A percentile compares a stretch with the other conserved stretches of the same genome.
Conservation (phyloP, 2,888 invertebrate genomes). For the Pseudeuparius sepicola region DNA sequence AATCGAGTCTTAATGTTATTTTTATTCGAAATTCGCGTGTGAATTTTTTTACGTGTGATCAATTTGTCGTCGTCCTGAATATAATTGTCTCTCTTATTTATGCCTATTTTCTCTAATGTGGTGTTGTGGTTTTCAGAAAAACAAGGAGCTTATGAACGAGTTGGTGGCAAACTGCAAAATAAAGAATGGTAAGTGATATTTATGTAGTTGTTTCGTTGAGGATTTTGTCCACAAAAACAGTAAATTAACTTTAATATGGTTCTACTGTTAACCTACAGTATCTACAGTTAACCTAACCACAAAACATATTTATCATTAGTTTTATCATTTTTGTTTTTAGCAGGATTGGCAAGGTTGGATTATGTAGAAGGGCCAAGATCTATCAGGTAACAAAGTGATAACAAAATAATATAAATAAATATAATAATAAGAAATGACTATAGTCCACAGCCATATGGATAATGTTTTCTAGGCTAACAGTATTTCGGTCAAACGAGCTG, state of each 20-base stretch:
- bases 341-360: conserved; percentile 83
- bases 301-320: too few species aligned
- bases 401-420: too few species aligned
- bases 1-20: too few species aligned
- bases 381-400: conserved; percentile 33
- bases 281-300: too few species aligned
- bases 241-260: too few species aligned
- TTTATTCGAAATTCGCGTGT: too few species aligned
- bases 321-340: conserved; percentile 73
- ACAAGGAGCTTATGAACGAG: conserved; percentile 67
- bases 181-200: conserved; percentile 56
- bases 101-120: conserved; percentile 16
- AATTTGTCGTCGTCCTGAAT: too few species aligned
- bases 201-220: too few species aligned
- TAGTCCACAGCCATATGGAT: conserved; percentile 1
- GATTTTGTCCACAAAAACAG: too few species aligned
- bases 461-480: conserved; percentile 52
- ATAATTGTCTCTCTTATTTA: too few species aligned
- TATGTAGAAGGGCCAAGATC: conserved; percentile 43
- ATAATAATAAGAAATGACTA: conserved; percentile 11
- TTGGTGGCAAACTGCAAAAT: conserved; percentile 55
- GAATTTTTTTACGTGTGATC: too few species aligned
- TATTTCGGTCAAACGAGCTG: conserved; percentile 64
- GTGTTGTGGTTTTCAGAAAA: conserved; percentile 52
- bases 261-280: too few species aligned